Evolutionary conservation across 2,113 vertebrate genomes (phyloP).

Genomic region (Silurus meridionalis): DNA sequence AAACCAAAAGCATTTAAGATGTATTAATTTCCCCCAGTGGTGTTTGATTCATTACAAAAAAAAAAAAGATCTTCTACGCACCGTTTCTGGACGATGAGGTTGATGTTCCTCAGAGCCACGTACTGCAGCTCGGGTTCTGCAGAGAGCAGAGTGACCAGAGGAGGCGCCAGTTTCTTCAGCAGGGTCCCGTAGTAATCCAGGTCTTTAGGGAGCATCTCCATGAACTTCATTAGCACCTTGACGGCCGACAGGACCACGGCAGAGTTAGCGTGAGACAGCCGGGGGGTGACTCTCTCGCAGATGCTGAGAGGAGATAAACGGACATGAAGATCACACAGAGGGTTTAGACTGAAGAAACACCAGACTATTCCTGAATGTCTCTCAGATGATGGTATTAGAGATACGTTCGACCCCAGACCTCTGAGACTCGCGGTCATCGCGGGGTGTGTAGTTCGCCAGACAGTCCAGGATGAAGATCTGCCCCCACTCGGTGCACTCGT

Average conservation of each 20-base stretch:
- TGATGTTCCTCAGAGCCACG: constrained; percentile 97
- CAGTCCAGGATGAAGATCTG: constrained; percentile 99
- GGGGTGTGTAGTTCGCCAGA: constrained; percentile 94
- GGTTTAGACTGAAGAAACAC: not conserved
- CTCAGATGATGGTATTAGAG: not conserved
- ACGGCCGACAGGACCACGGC: constrained; percentile 95
- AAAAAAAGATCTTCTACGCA: constrained; percentile 57
- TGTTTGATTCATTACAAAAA: no score
- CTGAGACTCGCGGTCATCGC: constrained; percentile 96
- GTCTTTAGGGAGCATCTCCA: constrained; percentile 98
- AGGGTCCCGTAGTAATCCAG: constrained; percentile 94
- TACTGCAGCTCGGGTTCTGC: constrained; percentile 97
- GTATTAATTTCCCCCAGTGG: no score
- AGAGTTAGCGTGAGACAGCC: constrained; percentile 96
- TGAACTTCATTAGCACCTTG: constrained; percentile 99
- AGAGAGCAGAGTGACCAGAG: constrained; percentile 91
- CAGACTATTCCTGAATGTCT: not conserved
- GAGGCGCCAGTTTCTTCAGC: constrained; percentile 96
- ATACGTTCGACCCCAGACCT: constrained; percentile 73
- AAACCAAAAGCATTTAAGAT: no score
- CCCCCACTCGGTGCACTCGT: constrained; percentile 97
- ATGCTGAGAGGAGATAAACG: constrained; percentile 74
- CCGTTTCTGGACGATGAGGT: constrained; percentile 98
- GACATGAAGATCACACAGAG: not conserved
- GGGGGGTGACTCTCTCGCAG: constrained; percentile 93